Evolutionary conservation across 2,113 vertebrate genomes (phyloP).

Genomic region (Ornithorhynchus anatinus): DNA sequence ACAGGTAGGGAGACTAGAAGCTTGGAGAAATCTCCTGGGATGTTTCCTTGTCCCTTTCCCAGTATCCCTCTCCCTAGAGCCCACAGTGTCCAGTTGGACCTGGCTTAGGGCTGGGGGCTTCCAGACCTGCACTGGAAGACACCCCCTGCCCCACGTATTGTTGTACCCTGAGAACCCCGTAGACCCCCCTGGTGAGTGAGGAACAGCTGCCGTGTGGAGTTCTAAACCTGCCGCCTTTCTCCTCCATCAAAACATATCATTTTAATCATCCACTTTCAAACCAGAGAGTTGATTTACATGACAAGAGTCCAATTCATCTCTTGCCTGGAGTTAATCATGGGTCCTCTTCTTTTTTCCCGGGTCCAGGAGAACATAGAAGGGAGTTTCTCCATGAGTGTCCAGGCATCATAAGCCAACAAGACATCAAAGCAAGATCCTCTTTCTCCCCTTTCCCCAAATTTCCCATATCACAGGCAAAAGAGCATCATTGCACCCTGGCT

Average conservation of each 20-base stretch:
- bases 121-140: background rate
- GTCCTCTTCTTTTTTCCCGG: background rate
- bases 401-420: constrained; percentile 38
- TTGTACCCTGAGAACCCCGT: constrained; percentile 1
- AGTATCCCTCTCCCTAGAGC: too few relatives aligned
- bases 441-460: constrained; percentile 4
- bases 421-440: constrained; percentile 41
- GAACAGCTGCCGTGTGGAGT: constrained; percentile 32
- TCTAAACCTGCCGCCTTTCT: constrained; percentile 38
- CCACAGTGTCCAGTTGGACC: too few relatives aligned
- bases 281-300: constrained; percentile 53
- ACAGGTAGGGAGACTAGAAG: too few relatives aligned
- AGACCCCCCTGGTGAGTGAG: background rate
- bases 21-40: too few relatives aligned
- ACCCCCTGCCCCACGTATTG: background rate
- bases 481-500: too few relatives aligned
- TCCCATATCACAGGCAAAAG: too few relatives aligned
- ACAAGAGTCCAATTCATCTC: constrained; percentile 45
- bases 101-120: background rate
- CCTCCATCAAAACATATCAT: constrained; percentile 47
- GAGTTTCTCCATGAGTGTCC: constrained; percentile 55
- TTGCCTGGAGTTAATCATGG: background rate
- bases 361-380: background rate
- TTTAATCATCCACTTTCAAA: constrained; percentile 57
- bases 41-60: too few relatives aligned